phyloP scores from a whole-genome alignment of 1,140 invertebrate species.

The Rhysida immarginata region DNA sequence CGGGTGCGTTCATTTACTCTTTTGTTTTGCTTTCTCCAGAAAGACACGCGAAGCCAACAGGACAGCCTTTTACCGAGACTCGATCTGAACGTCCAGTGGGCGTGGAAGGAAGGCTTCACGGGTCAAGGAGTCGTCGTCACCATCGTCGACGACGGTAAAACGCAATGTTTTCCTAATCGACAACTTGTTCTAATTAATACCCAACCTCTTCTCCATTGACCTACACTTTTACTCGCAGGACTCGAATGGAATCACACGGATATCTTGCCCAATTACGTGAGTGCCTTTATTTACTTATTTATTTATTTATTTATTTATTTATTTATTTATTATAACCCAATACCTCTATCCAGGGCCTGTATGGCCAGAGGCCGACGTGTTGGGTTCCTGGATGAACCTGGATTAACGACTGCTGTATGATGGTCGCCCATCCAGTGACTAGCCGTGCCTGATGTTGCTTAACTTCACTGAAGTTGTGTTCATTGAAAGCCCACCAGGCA shows the following conservation, averaged over 20 bases:
- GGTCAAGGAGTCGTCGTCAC: constrained; percentile 62
- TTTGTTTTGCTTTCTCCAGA: constrained; percentile 32
- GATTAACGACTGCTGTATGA: too few species aligned
- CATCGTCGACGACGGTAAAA: constrained; percentile 67
- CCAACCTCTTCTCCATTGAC: not conserved
- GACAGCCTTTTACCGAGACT: constrained; percentile 42
- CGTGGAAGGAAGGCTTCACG: constrained; percentile 60
- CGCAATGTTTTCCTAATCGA: constrained; percentile 4
- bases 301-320: too few species aligned
- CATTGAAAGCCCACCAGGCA: too few species aligned
- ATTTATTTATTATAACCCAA: too few species aligned
- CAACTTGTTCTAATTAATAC: not conserved
- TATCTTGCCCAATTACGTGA: constrained; percentile 59
- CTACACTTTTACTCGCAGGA: constrained; percentile 5
- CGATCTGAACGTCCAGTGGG: constrained; percentile 57
- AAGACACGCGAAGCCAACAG: constrained; percentile 39
- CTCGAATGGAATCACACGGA: constrained; percentile 67
- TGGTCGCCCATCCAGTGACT: too few species aligned
- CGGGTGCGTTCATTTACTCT: too few species aligned
- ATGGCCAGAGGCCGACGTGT: too few species aligned
- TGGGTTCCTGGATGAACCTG: too few species aligned
- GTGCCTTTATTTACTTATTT: too few species aligned
- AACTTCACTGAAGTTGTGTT: too few species aligned
- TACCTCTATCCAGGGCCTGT: too few species aligned
- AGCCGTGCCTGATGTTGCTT: too few species aligned